Conservation (phyloP, 1,140 invertebrate species). For the Rhynchophorus ferrugineus region DNA sequence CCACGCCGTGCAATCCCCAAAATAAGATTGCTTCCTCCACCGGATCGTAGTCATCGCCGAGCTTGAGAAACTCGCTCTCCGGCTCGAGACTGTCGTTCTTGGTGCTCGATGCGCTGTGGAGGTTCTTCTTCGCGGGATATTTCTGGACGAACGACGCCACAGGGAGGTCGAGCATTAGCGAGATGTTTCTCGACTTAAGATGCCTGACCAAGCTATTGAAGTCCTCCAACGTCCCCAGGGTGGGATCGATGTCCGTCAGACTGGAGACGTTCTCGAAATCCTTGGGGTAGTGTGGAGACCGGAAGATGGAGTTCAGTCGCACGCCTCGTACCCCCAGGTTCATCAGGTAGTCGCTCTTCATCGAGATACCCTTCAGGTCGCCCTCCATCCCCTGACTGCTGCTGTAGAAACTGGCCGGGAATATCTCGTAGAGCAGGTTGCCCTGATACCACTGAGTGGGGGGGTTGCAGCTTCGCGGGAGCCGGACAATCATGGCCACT, state of each 20-base stretch:
- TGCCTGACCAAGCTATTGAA: constrained; percentile 44
- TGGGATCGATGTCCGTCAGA: constrained; percentile 52
- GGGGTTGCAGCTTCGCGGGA: constrained; percentile 65
- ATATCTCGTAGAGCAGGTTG: constrained; percentile 73
- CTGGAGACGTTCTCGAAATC: constrained; percentile 57
- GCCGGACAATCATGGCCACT: constrained; percentile 57
- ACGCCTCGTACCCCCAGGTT: constrained; percentile 58
- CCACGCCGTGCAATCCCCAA: constrained; percentile 60
- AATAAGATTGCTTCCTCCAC: constrained; percentile 51
- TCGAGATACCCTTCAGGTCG: constrained; percentile 61
- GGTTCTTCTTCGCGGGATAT: constrained; percentile 20
- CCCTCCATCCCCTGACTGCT: constrained; percentile 66
- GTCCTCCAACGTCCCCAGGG: constrained; percentile 57
- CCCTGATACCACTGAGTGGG: constrained; percentile 70
- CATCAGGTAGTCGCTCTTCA: constrained; percentile 60
- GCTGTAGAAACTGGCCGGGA: constrained; percentile 73
- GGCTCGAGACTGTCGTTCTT: constrained; percentile 21
- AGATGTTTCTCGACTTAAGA: constrained; percentile 60
- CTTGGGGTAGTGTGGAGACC: constrained; percentile 60
- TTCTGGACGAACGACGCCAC: constrained; percentile 50
- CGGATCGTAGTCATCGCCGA: constrained; percentile 24
- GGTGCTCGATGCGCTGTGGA: background rate
- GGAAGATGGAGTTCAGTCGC: constrained; percentile 68
- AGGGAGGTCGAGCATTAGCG: constrained; percentile 67
- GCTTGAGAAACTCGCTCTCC: constrained; percentile 24